These are phyloP conservation scores for Poeciliopsis infans DNA, from an alignment of 2,797 vertebrate genomes.

Conservation along the genomic window DNA sequence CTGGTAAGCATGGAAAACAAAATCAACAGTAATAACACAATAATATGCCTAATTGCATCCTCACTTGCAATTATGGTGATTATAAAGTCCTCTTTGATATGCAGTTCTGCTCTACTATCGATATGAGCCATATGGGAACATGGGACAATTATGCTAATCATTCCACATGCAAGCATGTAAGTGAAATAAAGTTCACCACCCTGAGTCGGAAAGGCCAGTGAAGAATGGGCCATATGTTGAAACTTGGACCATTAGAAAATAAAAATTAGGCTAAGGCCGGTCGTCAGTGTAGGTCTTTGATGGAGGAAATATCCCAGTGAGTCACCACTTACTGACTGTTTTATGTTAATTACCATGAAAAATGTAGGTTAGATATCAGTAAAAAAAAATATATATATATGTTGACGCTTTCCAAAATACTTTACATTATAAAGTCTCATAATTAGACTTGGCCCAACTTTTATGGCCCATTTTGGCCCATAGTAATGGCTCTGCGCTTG, in stretches of 20 bases:
- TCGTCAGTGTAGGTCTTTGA: constrained; percentile 62
- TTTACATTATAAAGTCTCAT: constrained; percentile 67
- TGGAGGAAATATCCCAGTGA: constrained; percentile 45
- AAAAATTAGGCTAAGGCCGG: constrained; percentile 45
- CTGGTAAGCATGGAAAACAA: constrained; percentile 61
- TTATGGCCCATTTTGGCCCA: constrained; percentile 78
- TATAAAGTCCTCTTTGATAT: constrained; percentile 78
- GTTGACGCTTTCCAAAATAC: constrained; percentile 66
- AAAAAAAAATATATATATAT: constrained; percentile 28
- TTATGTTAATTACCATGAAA: constrained; percentile 67
- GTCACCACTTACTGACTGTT: constrained; percentile 61
- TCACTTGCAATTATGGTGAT: constrained; percentile 80
- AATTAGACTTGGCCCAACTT: constrained; percentile 80
- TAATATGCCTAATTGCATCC: constrained; percentile 81
- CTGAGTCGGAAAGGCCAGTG: constrained; percentile 49
- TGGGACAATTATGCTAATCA: constrained; percentile 77
- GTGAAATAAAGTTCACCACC: constrained; percentile 78
- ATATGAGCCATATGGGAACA: constrained; percentile 79
- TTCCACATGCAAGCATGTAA: constrained; percentile 68
- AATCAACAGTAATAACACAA: constrained; percentile 75
- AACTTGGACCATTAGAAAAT: constrained; percentile 54
- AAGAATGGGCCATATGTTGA: constrained; percentile 48
- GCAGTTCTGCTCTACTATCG: constrained; percentile 65
- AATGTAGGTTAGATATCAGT: constrained; percentile 51
- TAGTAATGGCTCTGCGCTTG: constrained; percentile 75